phyloP scores from a whole-genome alignment of 2,113 vertebrate genomes.

The Callospermophilus lateralis region DNA sequence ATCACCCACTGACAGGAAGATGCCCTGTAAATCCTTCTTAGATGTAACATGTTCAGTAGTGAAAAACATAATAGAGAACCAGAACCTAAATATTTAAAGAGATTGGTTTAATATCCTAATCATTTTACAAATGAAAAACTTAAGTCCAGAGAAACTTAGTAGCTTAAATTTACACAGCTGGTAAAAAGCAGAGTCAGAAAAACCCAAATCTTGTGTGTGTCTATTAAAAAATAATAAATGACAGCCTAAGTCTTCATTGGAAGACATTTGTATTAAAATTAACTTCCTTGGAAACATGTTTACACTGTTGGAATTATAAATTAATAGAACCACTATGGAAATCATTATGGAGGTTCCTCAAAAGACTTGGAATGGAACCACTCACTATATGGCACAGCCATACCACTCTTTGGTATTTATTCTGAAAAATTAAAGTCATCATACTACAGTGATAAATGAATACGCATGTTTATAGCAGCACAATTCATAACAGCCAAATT shows the following conservation, averaged over 20 bases:
- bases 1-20: not conserved
- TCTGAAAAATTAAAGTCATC: no score
- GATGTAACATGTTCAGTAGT: not conserved
- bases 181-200: not conserved
- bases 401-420: no score
- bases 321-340: no score
- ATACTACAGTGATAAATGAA: no score
- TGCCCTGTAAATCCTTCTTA: not conserved
- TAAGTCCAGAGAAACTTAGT: slow-evolving; percentile 6
- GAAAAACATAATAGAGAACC: not conserved
- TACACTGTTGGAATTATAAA: no score
- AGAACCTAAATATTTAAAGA: slow-evolving; percentile 7
- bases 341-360: no score
- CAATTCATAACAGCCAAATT: no score
- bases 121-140: slow-evolving; percentile 33
- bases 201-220: not conserved
- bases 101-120: slow-evolving; percentile 43
- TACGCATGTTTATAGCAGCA: no score
- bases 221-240: slow-evolving; percentile 48
- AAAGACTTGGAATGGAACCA: no score
- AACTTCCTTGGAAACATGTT: not conserved
- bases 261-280: not conserved
- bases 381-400: no score
- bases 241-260: not conserved
- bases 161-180: slow-evolving; percentile 42